phyloP scores from a whole-genome alignment of 2,113 vertebrate genomes.

The Cromileptes altivelis region DNA sequence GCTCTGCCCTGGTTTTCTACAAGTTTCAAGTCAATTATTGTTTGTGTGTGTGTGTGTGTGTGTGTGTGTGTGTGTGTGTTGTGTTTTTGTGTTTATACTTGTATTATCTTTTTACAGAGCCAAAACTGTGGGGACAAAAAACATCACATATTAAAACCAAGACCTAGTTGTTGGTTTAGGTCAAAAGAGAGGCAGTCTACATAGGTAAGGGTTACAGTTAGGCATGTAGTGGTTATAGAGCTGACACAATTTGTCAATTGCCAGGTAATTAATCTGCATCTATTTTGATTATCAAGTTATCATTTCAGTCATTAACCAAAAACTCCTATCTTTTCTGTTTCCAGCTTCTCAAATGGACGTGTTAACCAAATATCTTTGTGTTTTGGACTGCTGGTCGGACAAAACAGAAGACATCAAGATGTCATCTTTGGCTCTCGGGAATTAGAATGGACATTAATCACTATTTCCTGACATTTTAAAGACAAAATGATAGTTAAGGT shows the following conservation, averaged over 20 bases:
- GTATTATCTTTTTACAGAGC: neutral
- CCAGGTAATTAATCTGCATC: too few relatives aligned
- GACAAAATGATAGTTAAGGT: neutral
- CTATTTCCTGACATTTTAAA: neutral
- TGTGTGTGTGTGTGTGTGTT: neutral
- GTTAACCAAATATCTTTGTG: neutral
- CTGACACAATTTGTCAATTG: neutral
- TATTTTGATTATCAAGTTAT: neutral
- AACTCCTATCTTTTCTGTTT: too few relatives aligned
- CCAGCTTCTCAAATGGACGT: neutral
- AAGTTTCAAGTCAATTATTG: neutral
- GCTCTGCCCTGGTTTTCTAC: conserved; percentile 32
- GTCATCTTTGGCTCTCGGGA: neutral
- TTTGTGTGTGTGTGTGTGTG: neutral
- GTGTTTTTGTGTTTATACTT: neutral
- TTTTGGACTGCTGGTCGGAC: neutral
- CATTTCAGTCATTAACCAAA: neutral
- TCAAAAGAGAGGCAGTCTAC: neutral
- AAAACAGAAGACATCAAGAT: neutral
- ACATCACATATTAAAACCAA: neutral
- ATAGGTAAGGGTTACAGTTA: neutral
- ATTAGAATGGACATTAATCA: neutral
- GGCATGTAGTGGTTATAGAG: neutral
- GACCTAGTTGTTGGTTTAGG: neutral
- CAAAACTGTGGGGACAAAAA: neutral